Conservation (phyloP, 2,797 vertebrate species). For the Synanceia verrucosa region DNA sequence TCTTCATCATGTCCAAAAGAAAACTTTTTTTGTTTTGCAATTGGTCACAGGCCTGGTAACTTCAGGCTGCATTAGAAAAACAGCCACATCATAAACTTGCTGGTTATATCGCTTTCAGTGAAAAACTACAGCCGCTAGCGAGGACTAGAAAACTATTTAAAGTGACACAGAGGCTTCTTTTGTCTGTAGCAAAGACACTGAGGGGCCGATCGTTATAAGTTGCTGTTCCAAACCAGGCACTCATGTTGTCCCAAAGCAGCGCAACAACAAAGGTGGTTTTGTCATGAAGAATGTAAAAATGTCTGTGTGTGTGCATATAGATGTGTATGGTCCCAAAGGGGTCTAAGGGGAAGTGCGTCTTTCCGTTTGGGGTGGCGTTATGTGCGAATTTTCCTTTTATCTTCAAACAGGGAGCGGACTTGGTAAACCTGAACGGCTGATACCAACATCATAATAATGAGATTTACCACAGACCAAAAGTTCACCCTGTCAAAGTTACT, state of each 20-base stretch:
- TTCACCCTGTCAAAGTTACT: slow-evolving; percentile 96
- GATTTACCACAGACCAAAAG: slow-evolving; percentile 92
- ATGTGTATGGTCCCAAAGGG: not conserved
- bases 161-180: not conserved
- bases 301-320: slow-evolving; percentile 2
- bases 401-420: slow-evolving; percentile 94
- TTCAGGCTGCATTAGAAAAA: slow-evolving; percentile 43
- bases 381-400: slow-evolving; percentile 92
- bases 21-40: not conserved
- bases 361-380: slow-evolving; percentile 66
- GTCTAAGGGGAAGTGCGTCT: slow-evolving; percentile 1
- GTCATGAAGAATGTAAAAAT: slow-evolving; percentile 13
- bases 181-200: slow-evolving; percentile 1
- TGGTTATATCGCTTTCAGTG: slow-evolving; percentile 11
- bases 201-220: not conserved
- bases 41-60: slow-evolving; percentile 6
- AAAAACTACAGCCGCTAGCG: slow-evolving; percentile 29
- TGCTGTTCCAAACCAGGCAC: slow-evolving; percentile 15
- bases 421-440: slow-evolving; percentile 93
- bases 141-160: slow-evolving; percentile 24
- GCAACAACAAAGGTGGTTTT: slow-evolving; percentile 1
- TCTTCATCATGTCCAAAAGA: slow-evolving; percentile 28
- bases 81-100: slow-evolving; percentile 15
- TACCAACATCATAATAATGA: slow-evolving; percentile 90
- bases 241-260: slow-evolving; percentile 20